Percentiles rank a stretch among this genome's conserved stretches.
Evolutionary conservation across 1,140 invertebrate species (phyloP).

Genomic region (Dermatophagoides farinae): DNA sequence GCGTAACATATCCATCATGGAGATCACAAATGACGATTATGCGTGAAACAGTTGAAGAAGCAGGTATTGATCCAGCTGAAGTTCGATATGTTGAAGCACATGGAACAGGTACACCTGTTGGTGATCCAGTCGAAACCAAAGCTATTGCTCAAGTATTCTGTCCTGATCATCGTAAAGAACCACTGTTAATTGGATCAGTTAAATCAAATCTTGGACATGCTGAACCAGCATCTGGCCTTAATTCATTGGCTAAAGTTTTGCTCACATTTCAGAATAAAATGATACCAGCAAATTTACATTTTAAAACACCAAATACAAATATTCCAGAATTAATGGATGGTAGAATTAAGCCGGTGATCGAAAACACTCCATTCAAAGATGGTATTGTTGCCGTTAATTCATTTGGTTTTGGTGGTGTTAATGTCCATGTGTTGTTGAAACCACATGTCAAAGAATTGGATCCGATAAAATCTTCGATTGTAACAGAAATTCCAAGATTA

Average conservation of each 20-base stretch:
- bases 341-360: slow-evolving; percentile 40
- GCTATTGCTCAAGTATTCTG: slow-evolving; percentile 80
- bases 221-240: slow-evolving; percentile 70
- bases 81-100: slow-evolving; percentile 30
- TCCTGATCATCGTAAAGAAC: slow-evolving; percentile 33
- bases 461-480: slow-evolving; percentile 16
- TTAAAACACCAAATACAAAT: slow-evolving; percentile 57
- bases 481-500: slow-evolving; percentile 14
- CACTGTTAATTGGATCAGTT: slow-evolving; percentile 75
- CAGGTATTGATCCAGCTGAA: slow-evolving; percentile 23
- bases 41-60: slow-evolving; percentile 24
- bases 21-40: slow-evolving; percentile 24
- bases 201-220: slow-evolving; percentile 97
- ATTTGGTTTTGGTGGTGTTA: slow-evolving; percentile 18
- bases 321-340: slow-evolving; percentile 71
- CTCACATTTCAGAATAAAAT: slow-evolving; percentile 67
- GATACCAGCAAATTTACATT: slow-evolving; percentile 80
- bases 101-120: slow-evolving; percentile 41
- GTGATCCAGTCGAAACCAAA: slow-evolving; percentile 88
- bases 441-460: slow-evolving; percentile 33
- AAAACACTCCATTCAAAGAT: slow-evolving; percentile 17
- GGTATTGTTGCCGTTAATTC: slow-evolving; percentile 17
- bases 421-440: slow-evolving; percentile 31
- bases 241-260: slow-evolving; percentile 65
- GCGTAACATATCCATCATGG: slow-evolving; percentile 19